Percentiles rank a stretch among this genome's conserved stretches.
These are phyloP conservation scores for Lysandra coridon DNA, from an alignment of 2,888 invertebrate species.

Conservation along the genomic window DNA sequence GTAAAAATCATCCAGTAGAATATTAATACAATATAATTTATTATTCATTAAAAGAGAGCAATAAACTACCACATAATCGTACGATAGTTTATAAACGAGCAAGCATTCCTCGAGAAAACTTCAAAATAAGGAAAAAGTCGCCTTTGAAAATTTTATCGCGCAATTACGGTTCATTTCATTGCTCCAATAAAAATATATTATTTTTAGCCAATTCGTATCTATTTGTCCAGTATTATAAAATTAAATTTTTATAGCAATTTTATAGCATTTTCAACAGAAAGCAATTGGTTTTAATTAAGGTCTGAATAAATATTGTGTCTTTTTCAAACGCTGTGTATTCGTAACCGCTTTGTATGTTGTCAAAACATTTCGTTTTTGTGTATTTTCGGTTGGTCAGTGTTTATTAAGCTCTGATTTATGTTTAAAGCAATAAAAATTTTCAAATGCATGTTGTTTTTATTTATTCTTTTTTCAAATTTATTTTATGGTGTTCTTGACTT, in stretches of 20 bases:
- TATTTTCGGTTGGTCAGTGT: conserved; percentile 23
- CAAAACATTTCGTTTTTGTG: conserved; percentile 13
- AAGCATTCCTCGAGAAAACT: not conserved
- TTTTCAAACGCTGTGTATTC: not conserved
- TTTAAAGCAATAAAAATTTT: conserved; percentile 5
- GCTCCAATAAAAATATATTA: not conserved
- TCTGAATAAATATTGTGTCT: not conserved
- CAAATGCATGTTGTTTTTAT: conserved; percentile 24
- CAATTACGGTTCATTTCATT: not conserved
- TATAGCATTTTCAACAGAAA: not conserved
- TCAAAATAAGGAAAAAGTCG: not conserved
- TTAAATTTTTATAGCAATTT: not conserved
- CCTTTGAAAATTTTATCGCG: not conserved
- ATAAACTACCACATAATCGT: no score
- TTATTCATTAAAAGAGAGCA: no score
- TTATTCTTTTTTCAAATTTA: conserved; percentile 4
- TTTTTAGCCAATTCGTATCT: not conserved
- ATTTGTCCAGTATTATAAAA: not conserved
- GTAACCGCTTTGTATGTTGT: not conserved
- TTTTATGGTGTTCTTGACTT: not conserved
- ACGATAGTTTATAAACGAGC: no score
- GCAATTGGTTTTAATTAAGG: not conserved
- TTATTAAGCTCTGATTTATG: not conserved
- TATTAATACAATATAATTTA: no score
- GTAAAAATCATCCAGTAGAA: no score